A percentile compares a stretch with the other conserved stretches of the same genome.
Evolutionary conservation across 1,140 invertebrate species (phyloP).

Genomic region (Lucilia cuprina): DNA sequence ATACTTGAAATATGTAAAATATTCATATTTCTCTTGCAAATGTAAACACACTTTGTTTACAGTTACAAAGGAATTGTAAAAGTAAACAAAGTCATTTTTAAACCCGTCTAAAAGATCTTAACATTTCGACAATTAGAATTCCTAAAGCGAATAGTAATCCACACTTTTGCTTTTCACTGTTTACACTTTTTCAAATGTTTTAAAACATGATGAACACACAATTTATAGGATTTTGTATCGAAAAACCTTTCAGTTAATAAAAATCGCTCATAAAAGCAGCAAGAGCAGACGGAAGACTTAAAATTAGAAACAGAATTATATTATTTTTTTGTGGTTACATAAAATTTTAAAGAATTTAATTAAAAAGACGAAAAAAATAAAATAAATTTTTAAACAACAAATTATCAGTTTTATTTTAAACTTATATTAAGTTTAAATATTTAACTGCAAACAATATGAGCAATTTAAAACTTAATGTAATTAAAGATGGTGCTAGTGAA

Average conservation of each 20-base stretch:
- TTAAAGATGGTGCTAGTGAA: constrained; percentile 27
- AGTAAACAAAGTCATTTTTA: no score
- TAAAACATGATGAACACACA: not conserved
- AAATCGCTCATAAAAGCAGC: not conserved
- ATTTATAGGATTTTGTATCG: not conserved
- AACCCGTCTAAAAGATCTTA: no score
- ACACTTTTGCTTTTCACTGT: not conserved
- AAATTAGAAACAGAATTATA: not conserved
- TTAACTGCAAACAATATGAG: constrained; percentile 1
- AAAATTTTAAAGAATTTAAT: not conserved
- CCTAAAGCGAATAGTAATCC: not conserved
- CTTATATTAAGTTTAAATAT: not conserved
- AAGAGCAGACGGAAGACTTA: not conserved
- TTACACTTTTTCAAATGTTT: not conserved
- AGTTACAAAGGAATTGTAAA: no score
- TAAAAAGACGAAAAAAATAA: not conserved
- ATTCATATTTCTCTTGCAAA: no score
- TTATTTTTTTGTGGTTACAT: not conserved
- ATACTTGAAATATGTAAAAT: no score
- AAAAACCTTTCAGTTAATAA: not conserved
- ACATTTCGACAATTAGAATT: no score
- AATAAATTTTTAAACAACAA: not conserved
- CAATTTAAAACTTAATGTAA: constrained; percentile 18
- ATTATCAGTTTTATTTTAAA: not conserved
- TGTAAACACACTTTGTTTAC: no score